Conservation (phyloP, 2,888 invertebrate species). For the Himalopsyche kuldschensis region DNA sequence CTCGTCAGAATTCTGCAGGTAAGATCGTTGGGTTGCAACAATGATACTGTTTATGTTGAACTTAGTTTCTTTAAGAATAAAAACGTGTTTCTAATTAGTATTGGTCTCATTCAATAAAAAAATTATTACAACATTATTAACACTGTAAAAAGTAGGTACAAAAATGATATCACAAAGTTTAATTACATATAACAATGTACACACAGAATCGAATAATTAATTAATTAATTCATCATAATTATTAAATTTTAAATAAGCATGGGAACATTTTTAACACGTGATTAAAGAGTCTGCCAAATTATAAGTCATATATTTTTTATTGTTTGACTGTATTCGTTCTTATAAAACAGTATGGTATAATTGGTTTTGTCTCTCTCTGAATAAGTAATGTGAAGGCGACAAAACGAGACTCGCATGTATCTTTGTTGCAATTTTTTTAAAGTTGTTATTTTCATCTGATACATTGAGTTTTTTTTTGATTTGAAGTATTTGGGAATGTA, state of each 20-base stretch:
- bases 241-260: not conserved
- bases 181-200: not conserved
- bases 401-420: too few relatives aligned
- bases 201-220: not conserved
- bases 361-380: too few relatives aligned
- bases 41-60: not conserved
- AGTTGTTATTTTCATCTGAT: too few relatives aligned
- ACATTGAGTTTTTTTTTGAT: too few relatives aligned
- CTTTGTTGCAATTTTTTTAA: too few relatives aligned
- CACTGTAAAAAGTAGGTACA: not conserved
- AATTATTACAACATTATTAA: not conserved
- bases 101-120: not conserved
- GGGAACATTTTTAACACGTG: not conserved
- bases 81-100: not conserved
- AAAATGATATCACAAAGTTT: not conserved
- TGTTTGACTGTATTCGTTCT: too few relatives aligned
- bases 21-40: not conserved
- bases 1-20: too few relatives aligned
- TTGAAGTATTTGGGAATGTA: too few relatives aligned
- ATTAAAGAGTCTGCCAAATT: too few relatives aligned
- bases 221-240: not conserved
- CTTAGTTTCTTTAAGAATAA: not conserved
- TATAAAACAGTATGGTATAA: too few relatives aligned
- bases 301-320: too few relatives aligned
- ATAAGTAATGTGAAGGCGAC: too few relatives aligned